A percentile compares a stretch with the other conserved stretches of the same genome.
These are phyloP conservation scores for Leuciscus idus DNA, from an alignment of 2,113 vertebrate genomes.

Conservation along the genomic window DNA sequence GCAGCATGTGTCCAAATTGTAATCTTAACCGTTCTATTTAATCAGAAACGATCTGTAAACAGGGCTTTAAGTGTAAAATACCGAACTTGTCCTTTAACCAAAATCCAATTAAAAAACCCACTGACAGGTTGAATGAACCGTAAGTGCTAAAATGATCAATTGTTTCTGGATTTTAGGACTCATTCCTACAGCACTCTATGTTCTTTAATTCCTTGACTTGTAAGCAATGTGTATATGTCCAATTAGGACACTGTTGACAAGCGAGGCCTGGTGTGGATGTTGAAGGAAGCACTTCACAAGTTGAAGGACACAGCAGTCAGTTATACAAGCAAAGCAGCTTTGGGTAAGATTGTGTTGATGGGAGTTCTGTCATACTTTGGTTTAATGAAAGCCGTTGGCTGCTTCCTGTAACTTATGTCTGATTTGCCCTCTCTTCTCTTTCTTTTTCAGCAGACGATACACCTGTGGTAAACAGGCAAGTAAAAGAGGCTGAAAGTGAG, in stretches of 20 bases:
- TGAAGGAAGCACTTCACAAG: conserved; percentile 51
- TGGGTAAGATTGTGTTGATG: conserved; percentile 52
- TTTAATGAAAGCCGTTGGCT: not conserved
- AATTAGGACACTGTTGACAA: conserved; percentile 59
- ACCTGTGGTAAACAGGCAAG: conserved; percentile 67
- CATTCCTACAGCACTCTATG: not conserved
- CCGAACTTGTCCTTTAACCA: not conserved
- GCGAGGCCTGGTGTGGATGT: conserved; percentile 50
- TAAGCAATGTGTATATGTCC: not conserved
- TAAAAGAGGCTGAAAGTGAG: conserved; percentile 68
- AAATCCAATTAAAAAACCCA: not conserved
- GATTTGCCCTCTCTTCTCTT: conserved; percentile 32
- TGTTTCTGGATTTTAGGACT: too few relatives aligned
- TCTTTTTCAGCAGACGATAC: conserved; percentile 70
- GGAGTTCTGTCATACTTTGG: not conserved
- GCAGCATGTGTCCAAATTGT: too few relatives aligned
- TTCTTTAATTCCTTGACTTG: not conserved
- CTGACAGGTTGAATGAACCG: not conserved
- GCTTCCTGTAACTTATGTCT: not conserved
- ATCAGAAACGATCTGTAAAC: too few relatives aligned
- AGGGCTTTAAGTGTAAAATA: too few relatives aligned
- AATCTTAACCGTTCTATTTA: too few relatives aligned
- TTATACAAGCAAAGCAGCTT: conserved; percentile 58
- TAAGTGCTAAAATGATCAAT: too few relatives aligned
- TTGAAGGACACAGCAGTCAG: conserved; percentile 54